Conservation (phyloP, 1,140 invertebrate species). For the Eumaeus atala region DNA sequence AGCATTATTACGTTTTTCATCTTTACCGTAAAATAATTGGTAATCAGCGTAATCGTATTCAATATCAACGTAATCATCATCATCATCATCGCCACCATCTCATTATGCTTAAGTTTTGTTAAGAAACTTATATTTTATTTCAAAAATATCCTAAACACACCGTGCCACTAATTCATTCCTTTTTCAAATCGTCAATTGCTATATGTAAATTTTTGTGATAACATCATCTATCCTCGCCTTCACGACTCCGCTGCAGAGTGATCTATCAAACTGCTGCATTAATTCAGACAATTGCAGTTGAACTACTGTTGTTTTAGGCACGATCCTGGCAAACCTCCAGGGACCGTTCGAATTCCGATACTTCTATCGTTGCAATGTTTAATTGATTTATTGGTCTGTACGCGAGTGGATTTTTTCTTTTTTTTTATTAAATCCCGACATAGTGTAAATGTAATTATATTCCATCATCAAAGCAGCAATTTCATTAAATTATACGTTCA, state of each 20-base stretch:
- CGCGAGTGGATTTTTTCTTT: constrained; percentile 18
- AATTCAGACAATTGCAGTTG: constrained; percentile 46
- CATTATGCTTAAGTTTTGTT: too few species aligned
- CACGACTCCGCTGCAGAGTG: constrained; percentile 31
- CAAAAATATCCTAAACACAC: too few species aligned
- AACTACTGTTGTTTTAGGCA: constrained; percentile 43
- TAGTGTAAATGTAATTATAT: too few species aligned
- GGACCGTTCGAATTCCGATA: constrained; percentile 30
- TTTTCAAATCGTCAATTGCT: constrained; percentile 4
- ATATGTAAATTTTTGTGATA: constrained; percentile 20
- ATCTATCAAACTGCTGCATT: constrained; percentile 45
- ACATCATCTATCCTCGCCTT: constrained; percentile 26
- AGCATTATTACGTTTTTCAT: too few species aligned
- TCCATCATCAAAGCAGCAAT: too few species aligned
- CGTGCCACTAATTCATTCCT: too few species aligned
- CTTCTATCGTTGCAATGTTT: constrained; percentile 37
- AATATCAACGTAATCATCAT: too few species aligned
- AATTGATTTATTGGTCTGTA: constrained; percentile 43
- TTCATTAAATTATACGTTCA: too few species aligned
- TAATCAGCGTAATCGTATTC: too few species aligned
- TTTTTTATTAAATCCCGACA: constrained; percentile 13
- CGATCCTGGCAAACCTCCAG: constrained; percentile 36
- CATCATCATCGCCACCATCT: too few species aligned
- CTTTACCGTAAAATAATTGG: too few species aligned
- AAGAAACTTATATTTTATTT: too few species aligned